phyloP scores from a whole-genome alignment of 2,113 vertebrate genomes.

The Bothrops jararaca region DNA sequence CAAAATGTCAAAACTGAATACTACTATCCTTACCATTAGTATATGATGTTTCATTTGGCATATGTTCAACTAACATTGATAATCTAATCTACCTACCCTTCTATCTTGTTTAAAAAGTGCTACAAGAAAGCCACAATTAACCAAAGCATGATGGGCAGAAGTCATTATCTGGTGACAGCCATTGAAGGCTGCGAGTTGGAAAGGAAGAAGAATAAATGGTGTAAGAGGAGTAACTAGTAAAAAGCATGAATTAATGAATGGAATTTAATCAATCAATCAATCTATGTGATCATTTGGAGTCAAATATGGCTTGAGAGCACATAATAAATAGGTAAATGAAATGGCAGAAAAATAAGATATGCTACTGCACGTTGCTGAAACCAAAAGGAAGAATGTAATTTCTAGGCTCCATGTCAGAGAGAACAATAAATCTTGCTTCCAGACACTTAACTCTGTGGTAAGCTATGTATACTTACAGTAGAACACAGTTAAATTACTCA shows the following conservation, averaged over 20 bases:
- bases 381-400: background rate
- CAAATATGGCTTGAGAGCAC: background rate
- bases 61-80: background rate
- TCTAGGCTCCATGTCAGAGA: background rate
- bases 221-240: background rate
- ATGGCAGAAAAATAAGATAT: background rate
- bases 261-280: background rate
- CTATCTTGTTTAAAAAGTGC: background rate
- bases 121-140: background rate
- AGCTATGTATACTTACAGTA: background rate
- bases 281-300: background rate
- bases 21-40: background rate
- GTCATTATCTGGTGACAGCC: background rate
- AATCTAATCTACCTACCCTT: background rate
- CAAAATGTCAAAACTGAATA: background rate
- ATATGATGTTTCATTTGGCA: background rate
- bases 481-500: background rate
- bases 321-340: background rate
- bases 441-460: background rate
- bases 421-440: background rate
- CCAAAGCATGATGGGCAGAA: background rate
- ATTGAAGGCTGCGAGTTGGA: background rate
- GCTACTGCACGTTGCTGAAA: background rate
- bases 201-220: background rate
- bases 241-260: background rate